Evolutionary conservation across 2,888 invertebrate genomes (phyloP).

Genomic region (Drosophila kanekoi): DNA sequence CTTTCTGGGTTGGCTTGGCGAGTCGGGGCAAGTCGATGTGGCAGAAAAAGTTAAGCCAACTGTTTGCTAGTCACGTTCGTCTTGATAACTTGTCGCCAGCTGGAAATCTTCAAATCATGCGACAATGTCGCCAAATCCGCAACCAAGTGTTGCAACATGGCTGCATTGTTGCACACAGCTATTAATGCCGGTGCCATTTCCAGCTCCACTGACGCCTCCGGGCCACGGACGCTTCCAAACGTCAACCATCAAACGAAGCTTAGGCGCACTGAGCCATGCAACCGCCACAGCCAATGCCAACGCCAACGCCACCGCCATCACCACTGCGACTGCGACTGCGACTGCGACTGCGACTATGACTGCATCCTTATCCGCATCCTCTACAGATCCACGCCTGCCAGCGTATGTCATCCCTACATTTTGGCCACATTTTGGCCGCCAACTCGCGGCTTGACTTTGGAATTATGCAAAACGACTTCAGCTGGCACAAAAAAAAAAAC

Average conservation of each 20-base stretch:
- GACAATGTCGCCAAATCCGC: constrained; percentile 77
- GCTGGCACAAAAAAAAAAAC: constrained; percentile 5
- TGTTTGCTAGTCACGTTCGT: constrained; percentile 78
- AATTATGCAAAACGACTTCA: constrained; percentile 55
- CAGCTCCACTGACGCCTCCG: constrained; percentile 35
- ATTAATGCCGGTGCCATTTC: constrained; percentile 29
- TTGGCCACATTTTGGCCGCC: constrained; percentile 69
- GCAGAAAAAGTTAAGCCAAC: constrained; percentile 66
- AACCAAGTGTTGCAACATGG: constrained; percentile 71
- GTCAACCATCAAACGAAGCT: constrained; percentile 68
- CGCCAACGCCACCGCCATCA: neutral
- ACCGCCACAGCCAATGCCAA: constrained; percentile 38
- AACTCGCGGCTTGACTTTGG: constrained; percentile 53
- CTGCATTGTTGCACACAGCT: constrained; percentile 54
- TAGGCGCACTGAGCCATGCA: constrained; percentile 70
- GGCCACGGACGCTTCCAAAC: constrained; percentile 41
- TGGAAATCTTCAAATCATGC: constrained; percentile 75
- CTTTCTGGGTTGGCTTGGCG: constrained; percentile 14
- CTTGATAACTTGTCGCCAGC: constrained; percentile 80
- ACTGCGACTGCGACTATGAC: constrained; percentile 13
- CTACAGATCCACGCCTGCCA: constrained; percentile 29
- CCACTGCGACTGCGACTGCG: constrained; percentile 5
- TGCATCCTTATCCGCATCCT: constrained; percentile 19
- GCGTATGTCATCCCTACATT: constrained; percentile 51
- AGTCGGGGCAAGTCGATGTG: neutral